Evolutionary conservation across 1,140 invertebrate genomes (phyloP), one percentile per base, ranked within the genome.

Genomic region (Argopecten irradians): DNA sequence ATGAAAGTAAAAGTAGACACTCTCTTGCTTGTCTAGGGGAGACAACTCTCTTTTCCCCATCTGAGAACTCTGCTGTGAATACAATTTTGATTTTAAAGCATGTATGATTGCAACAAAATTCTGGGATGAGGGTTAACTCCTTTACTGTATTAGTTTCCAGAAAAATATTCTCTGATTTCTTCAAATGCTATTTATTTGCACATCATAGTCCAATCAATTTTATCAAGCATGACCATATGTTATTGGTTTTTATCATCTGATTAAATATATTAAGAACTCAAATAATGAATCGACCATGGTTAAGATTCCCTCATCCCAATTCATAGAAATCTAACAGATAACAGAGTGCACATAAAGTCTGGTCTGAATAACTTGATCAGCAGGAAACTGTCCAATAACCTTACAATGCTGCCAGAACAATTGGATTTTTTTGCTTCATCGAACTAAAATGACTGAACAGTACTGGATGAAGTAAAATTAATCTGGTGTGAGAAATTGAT

Each of bases 41-140:
- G 86, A 82, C 82, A 85, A 85, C 83, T 85, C 87, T 85, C 39
- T 33, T 32, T 36, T 71, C 83, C 71, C 86, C 34, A 34, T 87
- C 39, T 39, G 55, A 71, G 55, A 71, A 71, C 28, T 71, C 34
- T 71, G 87, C 87, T 88, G 87, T 88, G 87, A 88, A 88, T 85
- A 88, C 46, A 88, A 84, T 41, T 43, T 43, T 43, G 36, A 34
- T 46, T 87, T 87, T 36, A 87, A 33, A 71, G 22, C 46, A 82
- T 71, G 41, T 35, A 36, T 84, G n/a, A 84, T 84, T 13, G 16
- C n/a, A 35, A 84, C 34, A 36, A 2, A 36, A 36, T 35, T 28
- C 34, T 1, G 33, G 83, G 34, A 84, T 84, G 34, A n/a, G n/a
- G 32, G 36, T 84, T 16, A 35, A 84, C 34, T 84, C 19, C 28